Evolutionary conservation across 2,113 vertebrate species (phyloP).

Genomic region (Semnornis frantzii): DNA sequence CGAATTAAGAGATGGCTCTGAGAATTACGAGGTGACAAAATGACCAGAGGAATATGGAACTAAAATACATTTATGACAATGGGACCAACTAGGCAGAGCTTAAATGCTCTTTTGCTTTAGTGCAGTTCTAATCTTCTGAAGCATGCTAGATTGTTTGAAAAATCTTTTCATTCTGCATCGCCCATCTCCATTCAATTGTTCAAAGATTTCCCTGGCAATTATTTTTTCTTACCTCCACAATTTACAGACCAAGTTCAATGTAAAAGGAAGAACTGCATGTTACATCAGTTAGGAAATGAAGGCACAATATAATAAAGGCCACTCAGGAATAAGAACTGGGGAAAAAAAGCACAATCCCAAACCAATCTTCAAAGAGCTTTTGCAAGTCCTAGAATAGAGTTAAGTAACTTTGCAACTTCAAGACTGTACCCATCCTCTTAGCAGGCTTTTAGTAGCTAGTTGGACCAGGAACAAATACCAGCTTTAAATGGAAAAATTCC

Average conservation of each 20-base stretch:
- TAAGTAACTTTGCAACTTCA: not conserved
- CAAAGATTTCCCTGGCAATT: not conserved
- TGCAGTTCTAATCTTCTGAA: not conserved
- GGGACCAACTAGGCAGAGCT: not conserved
- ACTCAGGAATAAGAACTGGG: not conserved
- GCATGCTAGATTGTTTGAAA: not conserved
- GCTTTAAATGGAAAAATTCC: not conserved
- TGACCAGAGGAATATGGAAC: not conserved
- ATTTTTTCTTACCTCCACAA: not conserved
- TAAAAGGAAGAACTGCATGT: not conserved
- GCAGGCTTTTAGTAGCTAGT: not conserved
- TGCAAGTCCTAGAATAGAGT: not conserved
- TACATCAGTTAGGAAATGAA: not conserved
- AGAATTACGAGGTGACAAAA: not conserved
- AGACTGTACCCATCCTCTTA: not conserved
- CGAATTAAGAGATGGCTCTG: not conserved
- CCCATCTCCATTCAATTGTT: not conserved
- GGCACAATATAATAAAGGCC: not conserved
- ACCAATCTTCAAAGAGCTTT: not conserved
- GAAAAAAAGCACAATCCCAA: not conserved
- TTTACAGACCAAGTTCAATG: not conserved
- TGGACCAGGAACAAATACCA: not conserved
- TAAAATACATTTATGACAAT: not conserved
- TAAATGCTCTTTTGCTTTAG: not conserved
- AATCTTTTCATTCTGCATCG: not conserved